Evolutionary conservation across 2,113 vertebrate genomes (phyloP), one percentile per base, ranked within the genome.

Genomic region (Alouatta palliata): DNA sequence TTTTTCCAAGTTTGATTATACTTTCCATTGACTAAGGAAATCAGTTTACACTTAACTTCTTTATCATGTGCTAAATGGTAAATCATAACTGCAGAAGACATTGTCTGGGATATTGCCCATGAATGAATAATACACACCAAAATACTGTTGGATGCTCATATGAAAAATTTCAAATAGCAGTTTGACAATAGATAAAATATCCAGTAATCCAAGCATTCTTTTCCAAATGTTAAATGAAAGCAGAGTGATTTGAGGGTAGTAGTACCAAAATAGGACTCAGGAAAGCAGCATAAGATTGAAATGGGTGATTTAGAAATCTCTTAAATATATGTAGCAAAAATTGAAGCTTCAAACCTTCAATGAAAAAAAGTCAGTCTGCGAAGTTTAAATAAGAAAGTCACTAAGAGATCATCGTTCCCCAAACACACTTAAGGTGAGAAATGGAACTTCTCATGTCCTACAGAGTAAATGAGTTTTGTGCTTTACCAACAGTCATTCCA

Each of bases 311-410:
- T 82, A 70, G 45, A 86, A 87, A 68, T 27, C n/a, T 90, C 43
- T 40, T 90, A 92, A 95, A 88, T 75, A 23, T 13, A 79, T 90
- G 88, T 27, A 40, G 30, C 71, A 84, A 84, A 91, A 87, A 93
- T 58, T 11, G 56, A 84, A 64, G 43, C 14, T 94, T 86, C 32
- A 52, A 43, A 77, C 20, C 1, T 35, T 88, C 54, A 71, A 14
- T 93, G 35, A 45, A 90, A 90, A 80, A 94, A 94, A 94, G 21
- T 35, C 30, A 89, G 76, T 95, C 91, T 92, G 0, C 40, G 93
- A 49, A 68, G 71, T 98, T 95, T 93, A 97, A 97, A 85, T 93
- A 96, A 95, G 6, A 95, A 77, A 3, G 20, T 71, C 89, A 80
- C 9, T 37, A 66, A 52, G 5, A 37, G 10, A 40, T 91, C 87